Evolutionary conservation across 2,888 invertebrate species (phyloP), one percentile per base, ranked within the genome.

Genomic region (Nymphalis polychloros): DNA sequence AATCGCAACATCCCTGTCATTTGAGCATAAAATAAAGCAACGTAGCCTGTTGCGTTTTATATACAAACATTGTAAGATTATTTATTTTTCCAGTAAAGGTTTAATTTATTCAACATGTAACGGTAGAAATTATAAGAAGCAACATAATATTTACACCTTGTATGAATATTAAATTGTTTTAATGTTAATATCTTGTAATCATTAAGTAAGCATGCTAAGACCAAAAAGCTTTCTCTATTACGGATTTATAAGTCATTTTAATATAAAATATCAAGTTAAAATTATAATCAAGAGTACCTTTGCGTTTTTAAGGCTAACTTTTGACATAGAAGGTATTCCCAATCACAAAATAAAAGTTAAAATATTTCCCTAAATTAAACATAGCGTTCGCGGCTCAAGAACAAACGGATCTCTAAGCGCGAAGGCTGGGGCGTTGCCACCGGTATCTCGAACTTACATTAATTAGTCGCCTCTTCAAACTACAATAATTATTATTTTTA

Each of bases 331-430:
- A 65, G 60, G 13, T 46, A 59, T 17, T 8, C 52, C 16, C 19
- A 80, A 70, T 79, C 81, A 76, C 76, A 50, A 71, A 84, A 41
- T 41, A 1, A 41, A 41, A 41, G 41, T 13, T 13, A 13, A 41
- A 76, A 77, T 75, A 77, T 75, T 77, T 78, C 79, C 79, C 76
- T 79, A 81, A 82, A 81, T 79, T 81, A 78, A 76, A 74, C 78
- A 77, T 77, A 78, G 76, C 74, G 75, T 79, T 78, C 67, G 73
- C 67, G 75, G 77, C 75, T 31, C 72, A 70, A 69, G 70, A 72
- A 50, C 23, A 74, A 69, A 75, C 68, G 69, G 70, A 72, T 73
- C 0, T 19, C 35, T 41, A 17, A 57, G 35, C 72, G 75, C 73
- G 62, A 72, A 70, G 74, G 75, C 73, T 67, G 55, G 61, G 63